Conservation (phyloP, 2,888 invertebrate species). For the Lasiommata megera region DNA sequence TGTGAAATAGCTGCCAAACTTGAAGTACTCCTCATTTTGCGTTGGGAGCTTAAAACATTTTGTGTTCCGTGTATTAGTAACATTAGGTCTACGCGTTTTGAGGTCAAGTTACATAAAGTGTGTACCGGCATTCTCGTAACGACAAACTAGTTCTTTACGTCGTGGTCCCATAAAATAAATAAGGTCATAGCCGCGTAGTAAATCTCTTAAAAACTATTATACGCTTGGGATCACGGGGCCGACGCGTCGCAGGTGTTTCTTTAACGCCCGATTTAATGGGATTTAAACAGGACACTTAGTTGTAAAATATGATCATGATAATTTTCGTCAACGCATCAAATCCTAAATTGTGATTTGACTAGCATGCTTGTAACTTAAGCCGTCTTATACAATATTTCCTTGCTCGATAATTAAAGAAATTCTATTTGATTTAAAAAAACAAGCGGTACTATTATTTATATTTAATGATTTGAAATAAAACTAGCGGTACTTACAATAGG, state of each 20-base stretch:
- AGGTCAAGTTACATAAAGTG: slow-evolving; percentile 38
- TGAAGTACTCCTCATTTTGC: background rate
- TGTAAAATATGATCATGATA: background rate
- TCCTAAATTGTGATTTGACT: too few species aligned
- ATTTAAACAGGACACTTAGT: slow-evolving; percentile 5
- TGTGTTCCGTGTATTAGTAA: slow-evolving; percentile 6
- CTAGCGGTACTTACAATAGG: too few species aligned
- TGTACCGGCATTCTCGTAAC: slow-evolving; percentile 33
- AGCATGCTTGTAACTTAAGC: too few species aligned
- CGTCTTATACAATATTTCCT: too few species aligned
- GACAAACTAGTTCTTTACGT: slow-evolving; percentile 63
- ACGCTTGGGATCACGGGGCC: slow-evolving; percentile 20
- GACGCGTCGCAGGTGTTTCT: slow-evolving; percentile 13
- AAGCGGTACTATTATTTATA: too few species aligned
- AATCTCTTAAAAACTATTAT: slow-evolving; percentile 44
- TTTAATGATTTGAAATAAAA: too few species aligned
- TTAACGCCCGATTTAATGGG: slow-evolving; percentile 23
- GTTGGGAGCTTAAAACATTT: background rate
- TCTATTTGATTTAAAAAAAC: too few species aligned
- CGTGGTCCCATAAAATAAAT: slow-evolving; percentile 73
- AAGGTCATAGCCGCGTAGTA: slow-evolving; percentile 62
- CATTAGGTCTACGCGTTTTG: slow-evolving; percentile 36
- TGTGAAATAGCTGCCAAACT: too few species aligned
- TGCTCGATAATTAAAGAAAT: too few species aligned
- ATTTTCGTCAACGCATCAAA: background rate